Evolutionary conservation across 2,888 invertebrate species (phyloP), one percentile per base, ranked within the genome.

Genomic region (Calephelis perditalis): DNA sequence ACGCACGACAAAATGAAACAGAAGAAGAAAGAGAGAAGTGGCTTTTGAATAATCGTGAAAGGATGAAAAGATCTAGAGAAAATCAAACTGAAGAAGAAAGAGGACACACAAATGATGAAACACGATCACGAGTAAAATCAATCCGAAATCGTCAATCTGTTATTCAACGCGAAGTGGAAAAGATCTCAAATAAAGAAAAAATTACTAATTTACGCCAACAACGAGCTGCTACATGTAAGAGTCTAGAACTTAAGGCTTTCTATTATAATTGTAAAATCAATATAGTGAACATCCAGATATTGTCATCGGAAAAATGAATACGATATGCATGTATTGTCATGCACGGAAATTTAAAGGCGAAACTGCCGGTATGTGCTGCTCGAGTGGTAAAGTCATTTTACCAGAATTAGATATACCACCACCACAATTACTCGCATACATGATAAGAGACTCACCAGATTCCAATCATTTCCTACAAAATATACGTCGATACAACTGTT

Each of bases 131-230:
- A 54, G 54, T 54, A 12, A 54, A 54, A 56, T 56, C 35, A 11
- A 56, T 37, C 37, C 40, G 56, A 37, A 56, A 56, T 56, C 56
- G 37, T 56, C 56, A 56, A n/a, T 56, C 37, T 56, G 37, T 11
- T 37, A 37, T 11, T 8, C 56, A 56, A 37, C 35, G 37, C 37
- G 56, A 37, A 37, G 37, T 56, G 56, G 37, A 56, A 37, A 56
- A 37, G 37, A 37, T 10, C 37, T 36, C 5, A 37, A 56, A 12
- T 56, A 37, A 56, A 37, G 56, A 35, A 3, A 37, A 0, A 56
- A 37, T 56, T n/a, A 8, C 7, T 7, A 54, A 12, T 54, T 15
- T 54, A 54, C 11, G 11, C 11, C 45, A 45, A 11, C 45, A 45
- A 45, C 11, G 45, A 45, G 45, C 11, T 45, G 45, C 11, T 45